Conservation (phyloP, 2,113 vertebrate genomes). For the Nibea albiflora region DNA sequence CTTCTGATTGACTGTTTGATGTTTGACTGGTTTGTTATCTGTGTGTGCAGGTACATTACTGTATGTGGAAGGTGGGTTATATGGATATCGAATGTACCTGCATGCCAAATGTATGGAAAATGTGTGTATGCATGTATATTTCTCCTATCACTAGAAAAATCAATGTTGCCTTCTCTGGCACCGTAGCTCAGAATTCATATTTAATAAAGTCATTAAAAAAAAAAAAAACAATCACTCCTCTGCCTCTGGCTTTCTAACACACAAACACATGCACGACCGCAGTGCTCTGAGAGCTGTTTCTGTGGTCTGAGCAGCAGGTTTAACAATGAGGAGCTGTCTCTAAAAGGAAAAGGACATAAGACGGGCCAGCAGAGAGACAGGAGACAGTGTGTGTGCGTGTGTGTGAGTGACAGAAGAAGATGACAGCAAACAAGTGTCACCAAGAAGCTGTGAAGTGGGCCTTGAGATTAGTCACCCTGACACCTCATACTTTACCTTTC, state of each 20-base stretch:
- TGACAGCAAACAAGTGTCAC: constrained; percentile 42
- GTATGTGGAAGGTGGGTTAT: neutral
- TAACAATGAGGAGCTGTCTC: constrained; percentile 5
- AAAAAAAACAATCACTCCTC: neutral
- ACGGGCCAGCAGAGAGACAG: neutral
- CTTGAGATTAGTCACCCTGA: constrained; percentile 10
- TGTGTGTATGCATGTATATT: neutral
- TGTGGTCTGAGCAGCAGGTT: too few relatives aligned
- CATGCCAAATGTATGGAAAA: neutral
- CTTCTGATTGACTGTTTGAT: neutral
- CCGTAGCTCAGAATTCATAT: neutral
- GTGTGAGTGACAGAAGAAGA: constrained; percentile 32
- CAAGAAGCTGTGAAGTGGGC: constrained; percentile 38
- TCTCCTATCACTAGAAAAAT: neutral
- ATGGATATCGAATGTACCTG: neutral
- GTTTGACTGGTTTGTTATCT: constrained; percentile 13
- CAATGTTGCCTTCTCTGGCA: neutral
- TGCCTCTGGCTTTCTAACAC: neutral
- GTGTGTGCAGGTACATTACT: neutral
- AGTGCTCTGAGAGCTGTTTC: constrained; percentile 18
- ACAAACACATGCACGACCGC: neutral
- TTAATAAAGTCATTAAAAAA: neutral
- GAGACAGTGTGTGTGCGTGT: neutral
- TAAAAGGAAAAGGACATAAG: neutral
- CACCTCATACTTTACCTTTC: neutral